Conservation (phyloP, 2,113 vertebrate genomes). For the Odontesthes bonariensis region DNA sequence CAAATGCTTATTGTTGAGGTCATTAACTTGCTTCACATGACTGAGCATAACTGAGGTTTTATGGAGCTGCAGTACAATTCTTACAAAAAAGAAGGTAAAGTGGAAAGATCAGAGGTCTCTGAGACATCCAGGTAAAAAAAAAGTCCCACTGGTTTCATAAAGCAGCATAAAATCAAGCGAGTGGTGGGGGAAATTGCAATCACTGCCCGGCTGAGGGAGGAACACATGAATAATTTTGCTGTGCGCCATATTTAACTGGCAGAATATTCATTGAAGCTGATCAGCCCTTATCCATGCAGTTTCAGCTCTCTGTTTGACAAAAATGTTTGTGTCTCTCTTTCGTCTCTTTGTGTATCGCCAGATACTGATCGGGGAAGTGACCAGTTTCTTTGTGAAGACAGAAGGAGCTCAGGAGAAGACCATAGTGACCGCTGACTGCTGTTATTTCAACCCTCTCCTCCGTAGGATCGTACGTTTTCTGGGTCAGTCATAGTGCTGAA, state of each 20-base stretch:
- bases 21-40: constrained; percentile 14
- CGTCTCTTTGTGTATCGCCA: constrained; percentile 55
- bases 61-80: constrained; percentile 22
- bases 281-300: constrained; percentile 18
- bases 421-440: constrained; percentile 91
- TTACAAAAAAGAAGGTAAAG: not conserved
- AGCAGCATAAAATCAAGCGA: constrained; percentile 49
- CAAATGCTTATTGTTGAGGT: not conserved
- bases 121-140: constrained; percentile 20
- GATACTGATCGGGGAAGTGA: constrained; percentile 91
- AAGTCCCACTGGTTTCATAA: constrained; percentile 36
- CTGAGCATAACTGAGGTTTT: constrained; percentile 25
- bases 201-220: constrained; percentile 12
- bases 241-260: constrained; percentile 29
- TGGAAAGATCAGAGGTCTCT: not conserved
- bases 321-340: constrained; percentile 3
- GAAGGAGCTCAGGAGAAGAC: constrained; percentile 87
- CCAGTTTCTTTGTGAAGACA: constrained; percentile 86
- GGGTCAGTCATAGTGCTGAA: constrained; percentile 79
- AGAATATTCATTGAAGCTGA: constrained; percentile 35
- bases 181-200: constrained; percentile 29
- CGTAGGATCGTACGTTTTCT: constrained; percentile 91
- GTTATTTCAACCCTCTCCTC: constrained; percentile 91
- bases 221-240: constrained; percentile 55
- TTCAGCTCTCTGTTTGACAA: constrained; percentile 25